Base-by-base conservation (phyloP, 2,888 invertebrate species). In the Microctonus brassicae region DNA sequence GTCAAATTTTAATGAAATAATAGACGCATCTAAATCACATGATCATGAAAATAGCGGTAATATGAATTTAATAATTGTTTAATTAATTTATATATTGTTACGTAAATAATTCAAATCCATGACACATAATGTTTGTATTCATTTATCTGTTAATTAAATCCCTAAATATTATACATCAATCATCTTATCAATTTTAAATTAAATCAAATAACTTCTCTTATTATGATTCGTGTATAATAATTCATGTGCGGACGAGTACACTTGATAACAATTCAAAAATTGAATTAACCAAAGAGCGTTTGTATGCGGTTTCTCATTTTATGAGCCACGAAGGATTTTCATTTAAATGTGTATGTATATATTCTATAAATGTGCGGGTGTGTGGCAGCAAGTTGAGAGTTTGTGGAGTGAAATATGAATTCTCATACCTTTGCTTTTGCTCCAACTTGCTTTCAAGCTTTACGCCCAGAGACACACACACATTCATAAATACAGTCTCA, bases 1-100 rank as follows among this genome's bases (percentile, higher is more conserved):
- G 42, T 80, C 83, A 1, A 82, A 77, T 60, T 78, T 79, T 53
- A 83, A 84, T 69, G 83, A 85, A 70, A 80, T 84, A 62, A 78
- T 83, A 7, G 83, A 82, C 71, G 78, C 82, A 42, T 84, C 86
- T 9, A 81, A 83, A 63, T 77, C 82, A 67, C 79, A 81, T 53
- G 76, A 78, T 9, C 76, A 79, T 57, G 83, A 81, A 70, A 82
- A 78, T 69, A 80, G 82, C 73, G 82, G 84, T 82, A 78, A 64
- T 63, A 53, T 60, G 57, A 17, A 13, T 42, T 60, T 57, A 29
- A n/a, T 60, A 33, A 57, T 42, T n/a, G 1, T 20, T 20, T 3
- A 20, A 4, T 13, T 33, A n/a, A 20, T 29, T 26, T 42, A 68
- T 29, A 29, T 29, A 29, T 29, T 5, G 7, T 29, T 29, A 29